Evolutionary conservation across 92 coral and sea anemone genomes (phyloP).

Genomic region (Scolanthus callimorphus): DNA sequence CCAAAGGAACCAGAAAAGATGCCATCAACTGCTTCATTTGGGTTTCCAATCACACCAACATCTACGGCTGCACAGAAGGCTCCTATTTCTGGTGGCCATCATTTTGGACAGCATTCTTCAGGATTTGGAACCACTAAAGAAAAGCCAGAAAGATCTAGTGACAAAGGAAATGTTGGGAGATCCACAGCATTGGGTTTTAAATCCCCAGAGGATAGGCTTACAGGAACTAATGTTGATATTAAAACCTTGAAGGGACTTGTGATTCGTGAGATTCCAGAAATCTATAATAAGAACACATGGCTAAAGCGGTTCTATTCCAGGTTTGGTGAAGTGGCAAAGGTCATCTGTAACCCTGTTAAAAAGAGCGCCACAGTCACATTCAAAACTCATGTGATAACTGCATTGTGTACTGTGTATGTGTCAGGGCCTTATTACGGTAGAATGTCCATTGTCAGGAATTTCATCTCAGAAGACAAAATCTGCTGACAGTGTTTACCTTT

Average conservation of each 20-base stretch:
- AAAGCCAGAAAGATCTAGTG: background rate
- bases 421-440: no score
- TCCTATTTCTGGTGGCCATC: background rate
- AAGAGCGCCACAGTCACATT: constrained; percentile 75
- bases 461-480: no score
- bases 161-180: background rate
- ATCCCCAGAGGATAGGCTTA: constrained; percentile 2
- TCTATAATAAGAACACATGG: constrained; percentile 65
- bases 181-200: background rate
- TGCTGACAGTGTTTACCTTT: no score
- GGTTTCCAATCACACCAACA: constrained; percentile 15
- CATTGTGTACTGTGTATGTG: background rate
- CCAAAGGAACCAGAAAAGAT: background rate
- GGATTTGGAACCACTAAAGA: background rate
- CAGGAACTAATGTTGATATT: constrained; percentile 16
- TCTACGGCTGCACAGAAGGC: background rate
- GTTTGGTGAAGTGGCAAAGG: constrained; percentile 82
- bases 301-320: constrained; percentile 66
- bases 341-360: constrained; percentile 51
- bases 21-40: background rate
- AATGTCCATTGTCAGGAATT: no score
- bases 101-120: background rate
- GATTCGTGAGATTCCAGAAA: constrained; percentile 70
- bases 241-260: constrained; percentile 63
- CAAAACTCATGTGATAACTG: constrained; percentile 62